Evolutionary conservation across 53 echinoderm and acorn worm species (phyloP).

Genomic region (Echinarachnius parma): DNA sequence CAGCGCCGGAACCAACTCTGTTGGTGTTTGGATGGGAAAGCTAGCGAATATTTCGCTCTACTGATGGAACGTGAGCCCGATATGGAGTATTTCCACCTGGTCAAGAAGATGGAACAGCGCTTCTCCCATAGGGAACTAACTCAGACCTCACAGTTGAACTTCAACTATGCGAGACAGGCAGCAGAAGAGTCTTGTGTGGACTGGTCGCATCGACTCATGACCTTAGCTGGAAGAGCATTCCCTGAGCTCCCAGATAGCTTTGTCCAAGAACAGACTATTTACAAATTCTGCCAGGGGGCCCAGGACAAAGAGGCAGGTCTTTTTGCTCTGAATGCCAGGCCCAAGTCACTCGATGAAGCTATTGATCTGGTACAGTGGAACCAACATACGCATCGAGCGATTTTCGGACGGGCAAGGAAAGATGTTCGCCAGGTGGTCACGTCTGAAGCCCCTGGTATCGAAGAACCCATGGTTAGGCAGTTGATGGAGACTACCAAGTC

Average conservation of each 20-base stretch:
- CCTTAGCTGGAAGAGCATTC: constrained; percentile 23
- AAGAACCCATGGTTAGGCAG: no score
- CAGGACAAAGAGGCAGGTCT: constrained; percentile 40
- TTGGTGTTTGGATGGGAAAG: constrained; percentile 42
- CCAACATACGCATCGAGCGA: constrained; percentile 19
- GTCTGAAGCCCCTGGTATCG: not conserved
- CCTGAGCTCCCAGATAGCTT: not conserved
- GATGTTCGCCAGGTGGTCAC: not conserved
- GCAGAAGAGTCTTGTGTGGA: constrained; percentile 31
- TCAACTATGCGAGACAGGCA: constrained; percentile 29
- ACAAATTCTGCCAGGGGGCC: constrained; percentile 31
- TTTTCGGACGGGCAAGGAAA: not conserved
- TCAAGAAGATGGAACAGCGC: constrained; percentile 28
- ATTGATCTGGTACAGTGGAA: constrained; percentile 23
- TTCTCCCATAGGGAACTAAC: constrained; percentile 34
- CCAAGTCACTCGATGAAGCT: constrained; percentile 9
- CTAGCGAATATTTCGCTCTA: constrained; percentile 30
- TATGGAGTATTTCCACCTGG: constrained; percentile 16
- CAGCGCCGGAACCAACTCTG: constrained; percentile 18
- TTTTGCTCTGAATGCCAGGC: constrained; percentile 23
- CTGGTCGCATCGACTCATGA: constrained; percentile 42
- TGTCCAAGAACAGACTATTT: constrained; percentile 20
- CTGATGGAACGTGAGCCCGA: constrained; percentile 12
- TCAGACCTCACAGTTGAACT: constrained; percentile 28
- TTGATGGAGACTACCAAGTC: no score